Base-by-base conservation (phyloP, 2,888 invertebrate genomes). In the Patella pellucida region DNA sequence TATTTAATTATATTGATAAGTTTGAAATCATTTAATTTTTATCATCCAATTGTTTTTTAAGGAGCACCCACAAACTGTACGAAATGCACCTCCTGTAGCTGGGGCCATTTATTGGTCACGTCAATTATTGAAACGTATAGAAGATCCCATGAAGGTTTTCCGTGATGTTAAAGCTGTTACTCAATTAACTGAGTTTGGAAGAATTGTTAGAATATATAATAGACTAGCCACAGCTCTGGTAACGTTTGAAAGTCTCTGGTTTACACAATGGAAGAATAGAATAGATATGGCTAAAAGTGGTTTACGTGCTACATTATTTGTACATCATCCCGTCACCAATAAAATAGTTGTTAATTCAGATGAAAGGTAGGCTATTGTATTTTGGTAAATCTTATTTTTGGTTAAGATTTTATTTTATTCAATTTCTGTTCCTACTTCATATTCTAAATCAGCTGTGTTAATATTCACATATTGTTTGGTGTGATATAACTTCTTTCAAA, bases 71-170 rank as follows among this genome's bases (percentile, higher is more conserved):
- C 88, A 87, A 69, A 78, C 88, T 72, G 83, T 89, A 11, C 81
- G 90, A 67, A 90, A 91, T 82, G 89, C 90, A 27, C 91, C 91
- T 5, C 90, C 89, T 67, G 88, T 89, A n/a, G 90, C 89, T 51
- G 91, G 91, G 5, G 90, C 91, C 69, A 89, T 91, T 74, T 85
- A 87, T 76, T 91, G 91, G 91, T 86, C 89, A 5, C 81, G 90
- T 27, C 89, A 90, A 77, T 82, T 91, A 19, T 84, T 90, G 14
- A 88, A 87, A 70, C 82, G 88, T 52, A 90, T 91, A 52, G 90
- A 91, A 76, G 89, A 90, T 72, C 90, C 91, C 9, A 91, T 91
- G 91, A 89, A 88, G 78, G 77, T 89, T 11, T 91, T 91, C 84
- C 77, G 87, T 5, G 88, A 90, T 77, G 89, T 86, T 80, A 87